Evolutionary conservation across 2,113 vertebrate species (phyloP).

Genomic region (Fulica atra): DNA sequence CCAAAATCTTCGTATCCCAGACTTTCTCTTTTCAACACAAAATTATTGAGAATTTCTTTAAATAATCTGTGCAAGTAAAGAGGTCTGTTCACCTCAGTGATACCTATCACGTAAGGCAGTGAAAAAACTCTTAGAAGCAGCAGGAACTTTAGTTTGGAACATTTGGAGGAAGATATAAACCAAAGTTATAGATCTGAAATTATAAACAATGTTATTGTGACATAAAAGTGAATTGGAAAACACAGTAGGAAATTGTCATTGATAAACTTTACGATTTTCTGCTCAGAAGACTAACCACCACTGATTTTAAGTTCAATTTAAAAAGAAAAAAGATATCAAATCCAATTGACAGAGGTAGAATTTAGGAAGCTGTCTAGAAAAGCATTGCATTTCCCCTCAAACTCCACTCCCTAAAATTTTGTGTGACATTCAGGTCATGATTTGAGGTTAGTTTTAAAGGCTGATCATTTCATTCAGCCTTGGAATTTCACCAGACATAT

Average conservation of each 20-base stretch:
- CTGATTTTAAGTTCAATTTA: background rate
- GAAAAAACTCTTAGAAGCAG: background rate
- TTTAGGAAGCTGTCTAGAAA: background rate
- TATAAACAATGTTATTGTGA: background rate
- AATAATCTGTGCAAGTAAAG: background rate
- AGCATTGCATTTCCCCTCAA: background rate
- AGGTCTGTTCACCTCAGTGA: background rate
- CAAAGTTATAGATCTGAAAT: background rate
- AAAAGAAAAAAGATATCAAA: background rate
- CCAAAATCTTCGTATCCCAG: background rate
- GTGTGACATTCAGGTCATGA: background rate
- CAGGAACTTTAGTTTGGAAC: background rate
- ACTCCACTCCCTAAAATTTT: background rate
- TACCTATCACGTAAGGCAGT: background rate
- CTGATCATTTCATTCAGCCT: background rate
- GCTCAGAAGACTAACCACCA: background rate
- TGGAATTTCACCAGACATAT: background rate
- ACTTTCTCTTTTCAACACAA: background rate
- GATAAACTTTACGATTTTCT: background rate
- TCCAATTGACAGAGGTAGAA: background rate
- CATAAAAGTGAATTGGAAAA: background rate
- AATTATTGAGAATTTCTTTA: background rate
- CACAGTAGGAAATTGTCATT: background rate
- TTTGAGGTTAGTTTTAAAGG: background rate
- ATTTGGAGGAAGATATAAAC: background rate